Conservation (phyloP, 2,113 vertebrate genomes). For the Micronisus gabar region DNA sequence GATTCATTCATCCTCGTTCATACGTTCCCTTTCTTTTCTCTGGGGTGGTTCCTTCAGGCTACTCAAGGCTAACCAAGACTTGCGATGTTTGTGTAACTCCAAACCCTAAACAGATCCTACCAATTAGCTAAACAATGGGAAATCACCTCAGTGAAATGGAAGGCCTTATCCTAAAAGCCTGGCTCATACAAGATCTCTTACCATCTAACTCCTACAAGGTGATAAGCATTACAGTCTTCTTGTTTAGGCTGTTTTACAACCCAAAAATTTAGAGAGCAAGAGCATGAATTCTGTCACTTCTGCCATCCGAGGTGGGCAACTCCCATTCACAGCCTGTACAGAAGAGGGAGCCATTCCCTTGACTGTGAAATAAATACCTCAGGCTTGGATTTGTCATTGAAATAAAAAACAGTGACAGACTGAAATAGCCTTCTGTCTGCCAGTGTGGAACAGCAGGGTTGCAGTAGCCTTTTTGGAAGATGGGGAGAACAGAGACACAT, state of each 20-base stretch:
- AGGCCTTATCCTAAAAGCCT: background rate
- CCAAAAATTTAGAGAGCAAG: background rate
- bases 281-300: background rate
- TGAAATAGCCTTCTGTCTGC: background rate
- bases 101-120: background rate
- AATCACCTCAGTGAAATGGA: background rate
- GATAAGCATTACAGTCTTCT: background rate
- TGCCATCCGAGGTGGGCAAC: background rate
- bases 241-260: background rate
- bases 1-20: background rate
- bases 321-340: background rate
- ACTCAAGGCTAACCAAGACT: background rate
- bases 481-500: background rate
- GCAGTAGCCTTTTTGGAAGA: background rate
- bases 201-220: background rate
- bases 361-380: background rate
- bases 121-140: background rate
- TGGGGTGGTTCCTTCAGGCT: background rate
- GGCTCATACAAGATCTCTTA: background rate
- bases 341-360: background rate
- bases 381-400: background rate
- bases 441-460: background rate
- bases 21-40: background rate
- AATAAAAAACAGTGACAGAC: background rate
- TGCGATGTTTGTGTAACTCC: background rate